A percentile compares a stretch with the other conserved stretches of the same genome.
These are phyloP conservation scores for Dryadula phaetusa DNA, from an alignment of 2,888 invertebrate genomes.

Conservation along the genomic window DNA sequence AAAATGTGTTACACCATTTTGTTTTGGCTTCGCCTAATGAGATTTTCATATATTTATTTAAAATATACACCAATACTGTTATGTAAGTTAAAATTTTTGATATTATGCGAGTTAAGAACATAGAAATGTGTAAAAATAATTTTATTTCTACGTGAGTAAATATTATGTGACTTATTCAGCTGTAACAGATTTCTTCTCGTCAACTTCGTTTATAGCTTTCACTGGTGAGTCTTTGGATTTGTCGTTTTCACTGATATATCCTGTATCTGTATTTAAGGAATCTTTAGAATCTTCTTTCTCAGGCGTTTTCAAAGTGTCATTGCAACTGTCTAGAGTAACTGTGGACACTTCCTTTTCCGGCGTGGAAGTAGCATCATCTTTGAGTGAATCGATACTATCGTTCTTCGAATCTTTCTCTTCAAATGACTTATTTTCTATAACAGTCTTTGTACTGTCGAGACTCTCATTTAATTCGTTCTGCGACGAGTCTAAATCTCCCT, in stretches of 20 bases:
- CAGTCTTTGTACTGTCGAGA: conserved; percentile 69
- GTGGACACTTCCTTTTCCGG: conserved; percentile 43
- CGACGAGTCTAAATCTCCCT: conserved; percentile 54
- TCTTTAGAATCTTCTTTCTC: conserved; percentile 59
- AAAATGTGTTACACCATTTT: neutral
- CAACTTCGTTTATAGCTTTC: conserved; percentile 35
- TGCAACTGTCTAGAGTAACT: conserved; percentile 54
- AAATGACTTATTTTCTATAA: conserved; percentile 70
- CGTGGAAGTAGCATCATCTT: conserved; percentile 30
- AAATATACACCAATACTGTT: neutral
- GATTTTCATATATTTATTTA: neutral
- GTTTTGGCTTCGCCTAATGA: conserved; percentile 17
- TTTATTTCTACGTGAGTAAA: neutral
- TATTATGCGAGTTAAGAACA: neutral
- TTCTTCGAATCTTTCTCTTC: conserved; percentile 48
- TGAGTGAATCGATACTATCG: conserved; percentile 31
- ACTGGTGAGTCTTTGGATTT: conserved; percentile 43
- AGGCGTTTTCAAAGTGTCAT: conserved; percentile 55
- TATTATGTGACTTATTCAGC: conserved; percentile 22
- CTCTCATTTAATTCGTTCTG: conserved; percentile 70
- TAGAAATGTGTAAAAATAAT: neutral
- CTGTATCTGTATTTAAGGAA: conserved; percentile 60
- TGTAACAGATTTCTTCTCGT: conserved; percentile 28
- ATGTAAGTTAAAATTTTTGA: neutral
- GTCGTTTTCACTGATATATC: conserved; percentile 55